Evolutionary conservation across 2,888 invertebrate genomes (phyloP), one percentile per base, ranked within the genome.

Genomic region (Callimorpha dominula): DNA sequence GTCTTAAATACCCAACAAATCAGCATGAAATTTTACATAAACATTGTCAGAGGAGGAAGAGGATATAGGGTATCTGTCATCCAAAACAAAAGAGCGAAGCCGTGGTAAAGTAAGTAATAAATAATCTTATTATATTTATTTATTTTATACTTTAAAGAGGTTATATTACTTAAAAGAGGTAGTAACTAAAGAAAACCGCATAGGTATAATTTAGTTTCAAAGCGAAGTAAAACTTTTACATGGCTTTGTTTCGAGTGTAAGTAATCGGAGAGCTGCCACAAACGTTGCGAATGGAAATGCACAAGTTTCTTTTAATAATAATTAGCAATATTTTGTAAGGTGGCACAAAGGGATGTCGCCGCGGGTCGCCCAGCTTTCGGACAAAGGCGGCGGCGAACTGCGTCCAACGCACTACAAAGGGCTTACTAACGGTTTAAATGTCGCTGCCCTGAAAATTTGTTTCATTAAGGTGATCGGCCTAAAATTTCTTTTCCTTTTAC

Each of bases 401-500:
- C 79, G 81, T 79, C 83, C 81, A 77, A 87, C 90, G 86, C 91
- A 92, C 92, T 92, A 94, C 95, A 95, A 95, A 95, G 93, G 92
- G 90, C 92, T 92, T 91, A 93, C 92, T 93, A 91, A 92, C 92
- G 92, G 92, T 91, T 93, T 93, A 93, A 93, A 94, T 91, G 94
- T 92, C 91, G 89, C 92, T 89, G 89, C 91, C 91, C 91, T 89
- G 91, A 92, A 94, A 95, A 94, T 95, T 94, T 93, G 94, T 94
- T 94, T 94, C 94, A 95, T 94, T 94, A 93, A 92, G 84, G 92
- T 90, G 86, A 86, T 89, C 88, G 86, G 85, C 89, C 92, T 85
- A 89, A 91, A 92, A 91, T 93, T 93, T 92, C 91, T 92, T 93
- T 93, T 90, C 86, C 90, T 87, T 89, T 89, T 87, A 88, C 88